phyloP scores from a whole-genome alignment of 2,797 vertebrate genomes.

The Pseudotriccus pelzelni region DNA sequence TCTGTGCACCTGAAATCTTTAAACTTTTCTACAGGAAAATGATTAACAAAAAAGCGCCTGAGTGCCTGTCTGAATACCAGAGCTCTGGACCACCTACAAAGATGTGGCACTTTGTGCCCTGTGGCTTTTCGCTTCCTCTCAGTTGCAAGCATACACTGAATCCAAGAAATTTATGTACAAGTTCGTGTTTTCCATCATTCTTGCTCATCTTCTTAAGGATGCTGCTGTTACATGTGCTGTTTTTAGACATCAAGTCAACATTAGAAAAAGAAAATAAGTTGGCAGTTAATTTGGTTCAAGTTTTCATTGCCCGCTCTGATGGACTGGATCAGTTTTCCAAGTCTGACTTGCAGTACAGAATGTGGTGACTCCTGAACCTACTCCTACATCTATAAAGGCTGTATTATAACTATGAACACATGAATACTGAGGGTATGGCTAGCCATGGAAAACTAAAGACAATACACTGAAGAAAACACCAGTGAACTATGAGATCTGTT shows the following conservation, averaged over 20 bases:
- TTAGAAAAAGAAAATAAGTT: neutral
- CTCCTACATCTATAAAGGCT: neutral
- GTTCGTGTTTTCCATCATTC: neutral
- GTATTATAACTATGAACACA: neutral
- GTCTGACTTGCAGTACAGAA: neutral
- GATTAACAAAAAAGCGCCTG: neutral
- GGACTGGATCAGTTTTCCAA: neutral
- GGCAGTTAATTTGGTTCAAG: neutral
- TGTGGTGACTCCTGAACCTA: neutral
- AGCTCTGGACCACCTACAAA: neutral
- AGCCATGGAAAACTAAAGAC: neutral
- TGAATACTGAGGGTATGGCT: neutral
- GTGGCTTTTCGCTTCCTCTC: neutral
- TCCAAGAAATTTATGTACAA: neutral
- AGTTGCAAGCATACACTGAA: neutral
- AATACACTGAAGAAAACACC: neutral
- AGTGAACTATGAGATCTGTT: neutral
- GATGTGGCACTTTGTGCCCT: neutral
- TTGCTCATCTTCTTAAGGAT: neutral
- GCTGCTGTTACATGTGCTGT: neutral
- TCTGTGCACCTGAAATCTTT: neutral
- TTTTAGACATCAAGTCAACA: neutral
- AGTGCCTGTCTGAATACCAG: neutral
- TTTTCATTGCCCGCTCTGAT: neutral
- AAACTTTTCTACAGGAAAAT: neutral